Conservation (phyloP, 37 sponge, comb jelly and placozoan genomes). For the Ephydatia muelleri region DNA sequence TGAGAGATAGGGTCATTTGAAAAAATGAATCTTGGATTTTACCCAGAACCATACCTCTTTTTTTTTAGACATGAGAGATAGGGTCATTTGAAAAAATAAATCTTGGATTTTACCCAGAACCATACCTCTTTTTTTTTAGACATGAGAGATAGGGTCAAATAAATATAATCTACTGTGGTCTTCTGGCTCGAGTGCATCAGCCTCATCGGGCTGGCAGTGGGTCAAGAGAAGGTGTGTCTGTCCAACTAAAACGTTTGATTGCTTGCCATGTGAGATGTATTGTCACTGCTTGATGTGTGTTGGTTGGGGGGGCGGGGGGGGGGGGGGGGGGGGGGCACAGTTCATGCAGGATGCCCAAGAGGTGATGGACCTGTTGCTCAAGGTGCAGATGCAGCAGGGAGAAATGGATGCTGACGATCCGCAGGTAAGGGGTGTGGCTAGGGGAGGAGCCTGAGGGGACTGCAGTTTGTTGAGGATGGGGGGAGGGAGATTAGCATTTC, state of each 20-base stretch:
- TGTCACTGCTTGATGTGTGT: not conserved
- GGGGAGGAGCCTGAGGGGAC: too few species aligned
- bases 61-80: too few species aligned
- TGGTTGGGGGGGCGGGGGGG: too few species aligned
- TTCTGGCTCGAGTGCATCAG: constrained; percentile 98
- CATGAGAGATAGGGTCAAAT: too few species aligned
- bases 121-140: too few species aligned
- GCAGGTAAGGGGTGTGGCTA: constrained; percentile 53
- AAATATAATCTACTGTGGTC: too few species aligned
- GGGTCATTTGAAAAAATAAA: too few species aligned
- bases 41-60: too few species aligned
- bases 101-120: too few species aligned
- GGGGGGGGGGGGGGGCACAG: constrained; percentile 31
- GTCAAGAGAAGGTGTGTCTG: constrained; percentile 84
- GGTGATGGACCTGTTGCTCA: constrained; percentile 90
- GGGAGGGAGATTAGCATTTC: not conserved
- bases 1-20: too few species aligned
- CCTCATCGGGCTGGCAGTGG: constrained; percentile 96
- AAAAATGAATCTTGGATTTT: too few species aligned
- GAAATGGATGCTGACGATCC: constrained; percentile 83
- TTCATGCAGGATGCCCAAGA: constrained; percentile 98
- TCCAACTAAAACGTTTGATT: not conserved
- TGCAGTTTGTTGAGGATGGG: not conserved
- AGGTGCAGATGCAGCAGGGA: constrained; percentile 88
- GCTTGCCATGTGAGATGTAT: not conserved